Base-by-base conservation (phyloP, 2,888 invertebrate species). In the Papilio gigon region DNA sequence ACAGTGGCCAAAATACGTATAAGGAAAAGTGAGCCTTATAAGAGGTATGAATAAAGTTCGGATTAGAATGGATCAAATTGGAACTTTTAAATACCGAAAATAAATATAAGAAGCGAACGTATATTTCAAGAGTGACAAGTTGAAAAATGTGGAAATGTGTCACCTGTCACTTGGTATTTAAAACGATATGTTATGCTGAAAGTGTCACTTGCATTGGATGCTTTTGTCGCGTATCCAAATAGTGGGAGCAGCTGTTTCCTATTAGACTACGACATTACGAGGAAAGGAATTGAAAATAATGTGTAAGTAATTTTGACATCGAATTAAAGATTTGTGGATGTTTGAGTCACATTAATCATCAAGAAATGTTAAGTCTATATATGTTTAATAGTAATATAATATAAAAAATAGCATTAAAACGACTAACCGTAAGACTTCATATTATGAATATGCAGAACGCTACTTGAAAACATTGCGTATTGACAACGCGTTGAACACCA, bases 141-240 rank as follows among this genome's bases (percentile, higher is more conserved):
- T 90, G 89, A 91, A 88, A 90, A 90, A 91, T 91, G 90, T 90
- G 86, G 88, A 91, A 90, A 92, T 89, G 91, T 92, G 92, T 92
- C 92, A 90, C 88, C 91, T 92, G 92, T 92, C 92, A 91, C 85
- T 90, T 82, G 91, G 88, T 84, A 87, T 92, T 92, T 91, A 92
- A 87, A 89, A 84, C 90, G 87, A 91, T 91, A 90, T 90, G 90
- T 91, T 91, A 89, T 88, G 89, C 84, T 84, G 84, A 80, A 88
- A 85, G 85, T 84, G 86, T 83, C 84, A 78, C 77, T 77, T 75
- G 77, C 74, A 78, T 82, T 80, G 78, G 80, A 77, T 80, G 78
- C 80, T 81, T 82, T 81, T 77, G 84, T 84, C 84, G 82, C 84
- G 84, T 86, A 84, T 88, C 87, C 84, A 87, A 88, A 89, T 88